phyloP scores from a whole-genome alignment of 2,888 invertebrate species.

The Dryobota labecula region DNA sequence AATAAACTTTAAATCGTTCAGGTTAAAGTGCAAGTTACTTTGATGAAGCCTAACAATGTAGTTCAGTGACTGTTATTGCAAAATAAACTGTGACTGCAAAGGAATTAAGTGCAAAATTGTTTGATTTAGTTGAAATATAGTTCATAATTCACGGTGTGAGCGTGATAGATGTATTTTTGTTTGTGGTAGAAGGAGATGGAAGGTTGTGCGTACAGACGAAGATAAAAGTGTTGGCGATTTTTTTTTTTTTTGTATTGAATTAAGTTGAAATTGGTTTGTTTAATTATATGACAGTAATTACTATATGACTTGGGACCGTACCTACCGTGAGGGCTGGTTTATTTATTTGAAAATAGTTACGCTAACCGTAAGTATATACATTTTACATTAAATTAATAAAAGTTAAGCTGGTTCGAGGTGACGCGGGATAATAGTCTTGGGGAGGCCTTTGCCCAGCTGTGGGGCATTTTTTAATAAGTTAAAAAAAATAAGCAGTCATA shows the following conservation, averaged over 20 bases:
- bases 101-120: slow-evolving; percentile 17
- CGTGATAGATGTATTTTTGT: slow-evolving; percentile 24
- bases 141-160: slow-evolving; percentile 35
- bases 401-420: too few relatives aligned
- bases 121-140: background rate
- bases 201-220: slow-evolving; percentile 35
- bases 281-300: slow-evolving; percentile 16
- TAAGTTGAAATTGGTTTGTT: slow-evolving; percentile 11
- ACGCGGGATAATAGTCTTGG: too few relatives aligned
- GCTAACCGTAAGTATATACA: too few relatives aligned
- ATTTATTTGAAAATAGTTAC: too few relatives aligned
- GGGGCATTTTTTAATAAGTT: too few relatives aligned
- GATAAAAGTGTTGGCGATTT: slow-evolving; percentile 48
- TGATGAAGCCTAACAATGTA: background rate
- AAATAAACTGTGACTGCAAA: background rate
- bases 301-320: too few relatives aligned
- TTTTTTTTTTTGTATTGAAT: slow-evolving; percentile 1
- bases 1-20: background rate
- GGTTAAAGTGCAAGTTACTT: background rate
- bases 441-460: too few relatives aligned
- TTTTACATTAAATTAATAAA: too few relatives aligned
- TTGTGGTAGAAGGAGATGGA: slow-evolving; percentile 52
- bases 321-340: too few relatives aligned
- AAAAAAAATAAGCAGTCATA: too few relatives aligned
- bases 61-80: background rate